Base-by-base conservation (phyloP, 2,797 vertebrate genomes). In the Tokudaia muenninki region DNA sequence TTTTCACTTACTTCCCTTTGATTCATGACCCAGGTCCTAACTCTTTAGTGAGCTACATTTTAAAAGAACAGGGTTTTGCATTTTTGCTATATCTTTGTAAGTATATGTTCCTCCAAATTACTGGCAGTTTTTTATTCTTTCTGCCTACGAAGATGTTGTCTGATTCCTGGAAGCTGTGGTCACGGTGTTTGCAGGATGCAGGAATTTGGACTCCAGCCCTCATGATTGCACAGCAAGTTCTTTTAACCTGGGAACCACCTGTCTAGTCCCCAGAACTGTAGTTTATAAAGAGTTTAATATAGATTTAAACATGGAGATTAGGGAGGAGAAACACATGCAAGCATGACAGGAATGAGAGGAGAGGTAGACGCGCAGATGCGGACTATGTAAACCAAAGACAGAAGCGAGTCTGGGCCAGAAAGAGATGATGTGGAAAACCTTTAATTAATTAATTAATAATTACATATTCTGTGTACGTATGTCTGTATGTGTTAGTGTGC, bases 41-140 rank as follows among this genome's bases (percentile, higher is more conserved):
- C 31, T 95, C 44, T 96, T 34, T 84, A 79, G 3, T 78, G 79
- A 89, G 29, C 3, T 37, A 94, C 26, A 19, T 82, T 94, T 65
- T 81, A 94, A 86, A 88, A 77, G 74, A 77, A 86, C 37, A 47
- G 11, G 16, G 59, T 31, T 29, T 86, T 94, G 88, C 61, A 89
- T 26, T 47, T 70, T 92, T 80, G 92, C 84, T 44, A 70, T 17
- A 2, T 96, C 34, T 92, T 87, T 94, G 16, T 41, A 41, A 41
- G 41, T 91, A 57, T 91, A 7, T 44, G 16, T 77, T 87, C 14
- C 24, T 90, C 50, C 72, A 90, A 57, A 94, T 78, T 92, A 65
- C 29, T 65, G 63, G 63, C 29, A 65, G 12, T 6, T 31, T 65
- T 65, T 31, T 12, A 65, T 65, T 65, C 13, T 65, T 65, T 31